Conservation (phyloP, 2,888 invertebrate species). For the Polia nebulosa region DNA sequence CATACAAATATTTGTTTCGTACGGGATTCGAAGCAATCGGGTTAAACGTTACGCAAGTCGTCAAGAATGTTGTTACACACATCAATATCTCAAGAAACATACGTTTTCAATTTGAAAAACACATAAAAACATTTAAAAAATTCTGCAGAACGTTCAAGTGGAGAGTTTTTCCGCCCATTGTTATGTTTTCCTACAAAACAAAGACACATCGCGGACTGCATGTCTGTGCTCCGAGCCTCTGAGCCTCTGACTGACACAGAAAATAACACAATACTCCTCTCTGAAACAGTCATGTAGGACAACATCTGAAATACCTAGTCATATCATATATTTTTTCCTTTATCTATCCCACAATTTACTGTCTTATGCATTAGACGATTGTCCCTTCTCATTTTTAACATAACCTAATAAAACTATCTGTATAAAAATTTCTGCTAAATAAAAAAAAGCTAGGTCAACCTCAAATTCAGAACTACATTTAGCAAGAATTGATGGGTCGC, state of each 20-base stretch:
- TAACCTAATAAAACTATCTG: background rate
- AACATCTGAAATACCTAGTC: background rate
- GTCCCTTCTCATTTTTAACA: background rate
- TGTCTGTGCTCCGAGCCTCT: slow-evolving; percentile 4
- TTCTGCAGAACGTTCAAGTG: slow-evolving; percentile 2
- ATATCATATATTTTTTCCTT: background rate
- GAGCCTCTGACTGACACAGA: too few species aligned
- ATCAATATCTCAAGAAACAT: background rate
- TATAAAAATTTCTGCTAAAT: background rate
- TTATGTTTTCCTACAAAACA: slow-evolving; percentile 21
- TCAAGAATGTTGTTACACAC: background rate
- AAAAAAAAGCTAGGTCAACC: slow-evolving; percentile 2
- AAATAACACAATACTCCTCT: slow-evolving; percentile 13
- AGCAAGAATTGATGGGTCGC: slow-evolving; percentile 26
- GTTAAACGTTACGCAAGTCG: slow-evolving; percentile 20
- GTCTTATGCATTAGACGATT: too few species aligned
- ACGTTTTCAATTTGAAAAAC: too few species aligned
- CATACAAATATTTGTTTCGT: slow-evolving; percentile 46
- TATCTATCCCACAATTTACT: too few species aligned
- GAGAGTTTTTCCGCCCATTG: slow-evolving; percentile 2
- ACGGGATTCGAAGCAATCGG: slow-evolving; percentile 25
- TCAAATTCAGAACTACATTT: slow-evolving; percentile 15
- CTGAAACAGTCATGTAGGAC: background rate
- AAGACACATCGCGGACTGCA: slow-evolving; percentile 12
- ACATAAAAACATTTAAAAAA: background rate